Evolutionary conservation across 2,888 invertebrate species (phyloP).

Genomic region (Papilio protenor): DNA sequence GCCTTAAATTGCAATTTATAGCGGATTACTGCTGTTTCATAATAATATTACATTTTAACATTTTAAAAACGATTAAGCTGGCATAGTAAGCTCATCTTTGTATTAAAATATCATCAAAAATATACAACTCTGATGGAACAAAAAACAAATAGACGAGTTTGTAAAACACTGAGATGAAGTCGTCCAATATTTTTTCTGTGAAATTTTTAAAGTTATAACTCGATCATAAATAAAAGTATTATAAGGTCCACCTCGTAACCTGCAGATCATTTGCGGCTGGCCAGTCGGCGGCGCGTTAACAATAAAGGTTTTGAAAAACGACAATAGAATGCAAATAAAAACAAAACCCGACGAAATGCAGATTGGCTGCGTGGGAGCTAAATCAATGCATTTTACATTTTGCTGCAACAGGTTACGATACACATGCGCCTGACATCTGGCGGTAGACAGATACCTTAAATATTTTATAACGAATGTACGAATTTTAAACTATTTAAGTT

Average conservation of each 20-base stretch:
- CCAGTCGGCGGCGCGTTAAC: conserved; percentile 42
- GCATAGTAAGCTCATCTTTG: neutral
- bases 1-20: conserved; percentile 25
- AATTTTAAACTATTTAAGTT: neutral
- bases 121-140: neutral
- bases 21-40: conserved; percentile 11
- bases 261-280: conserved; percentile 38
- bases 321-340: conserved; percentile 44
- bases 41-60: neutral
- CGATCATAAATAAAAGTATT: neutral
- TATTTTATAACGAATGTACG: neutral
- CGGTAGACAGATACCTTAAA: neutral
- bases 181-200: neutral
- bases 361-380: conserved; percentile 41
- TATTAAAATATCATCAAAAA: neutral
- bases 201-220: neutral
- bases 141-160: neutral
- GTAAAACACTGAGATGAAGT: neutral
- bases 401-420: neutral
- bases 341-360: conserved; percentile 42
- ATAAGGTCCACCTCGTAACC: conserved; percentile 39
- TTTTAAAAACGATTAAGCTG: neutral
- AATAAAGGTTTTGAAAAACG: conserved; percentile 41
- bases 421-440: neutral
- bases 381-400: conserved; percentile 30